Evolutionary conservation across 35 echinoderm and acorn worm genomes (phyloP).

Genomic region (Antedon bifida): DNA sequence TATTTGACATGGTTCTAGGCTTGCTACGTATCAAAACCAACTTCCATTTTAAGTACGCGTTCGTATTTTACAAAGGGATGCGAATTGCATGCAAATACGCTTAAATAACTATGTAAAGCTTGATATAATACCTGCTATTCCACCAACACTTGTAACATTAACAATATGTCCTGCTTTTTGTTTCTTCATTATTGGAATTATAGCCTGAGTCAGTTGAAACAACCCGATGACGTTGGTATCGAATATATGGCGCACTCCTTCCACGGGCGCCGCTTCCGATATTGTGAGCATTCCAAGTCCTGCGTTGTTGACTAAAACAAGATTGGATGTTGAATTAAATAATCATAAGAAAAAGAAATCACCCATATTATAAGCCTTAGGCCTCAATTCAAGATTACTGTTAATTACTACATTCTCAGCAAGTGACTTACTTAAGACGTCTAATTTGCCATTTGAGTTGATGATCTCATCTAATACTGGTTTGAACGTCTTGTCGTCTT

Average conservation of each 20-base stretch:
- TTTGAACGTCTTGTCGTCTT: not conserved
- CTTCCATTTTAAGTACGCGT: too few species aligned
- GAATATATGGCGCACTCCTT: not conserved
- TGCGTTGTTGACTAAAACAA: constrained; percentile 6
- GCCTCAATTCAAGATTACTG: too few species aligned
- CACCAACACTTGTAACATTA: not conserved
- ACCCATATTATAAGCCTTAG: too few species aligned
- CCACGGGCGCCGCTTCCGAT: not conserved
- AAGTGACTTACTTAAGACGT: not conserved
- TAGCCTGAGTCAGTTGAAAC: not conserved
- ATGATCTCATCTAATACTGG: not conserved
- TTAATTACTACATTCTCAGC: too few species aligned
- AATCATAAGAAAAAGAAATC: not conserved
- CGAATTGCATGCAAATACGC: too few species aligned
- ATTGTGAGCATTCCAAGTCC: not conserved
- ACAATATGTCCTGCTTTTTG: constrained; percentile 1
- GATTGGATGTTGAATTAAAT: too few species aligned
- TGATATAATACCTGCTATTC: not conserved
- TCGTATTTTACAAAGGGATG: too few species aligned
- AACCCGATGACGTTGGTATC: not conserved
- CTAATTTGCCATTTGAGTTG: not conserved
- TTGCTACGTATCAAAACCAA: too few species aligned
- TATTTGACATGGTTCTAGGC: too few species aligned
- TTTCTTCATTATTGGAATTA: constrained; percentile 14
- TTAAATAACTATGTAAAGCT: too few species aligned